Percentiles rank a stretch among this genome's conserved stretches.
Conservation (phyloP, 2,888 invertebrate genomes). For the Brenthis daphne region DNA sequence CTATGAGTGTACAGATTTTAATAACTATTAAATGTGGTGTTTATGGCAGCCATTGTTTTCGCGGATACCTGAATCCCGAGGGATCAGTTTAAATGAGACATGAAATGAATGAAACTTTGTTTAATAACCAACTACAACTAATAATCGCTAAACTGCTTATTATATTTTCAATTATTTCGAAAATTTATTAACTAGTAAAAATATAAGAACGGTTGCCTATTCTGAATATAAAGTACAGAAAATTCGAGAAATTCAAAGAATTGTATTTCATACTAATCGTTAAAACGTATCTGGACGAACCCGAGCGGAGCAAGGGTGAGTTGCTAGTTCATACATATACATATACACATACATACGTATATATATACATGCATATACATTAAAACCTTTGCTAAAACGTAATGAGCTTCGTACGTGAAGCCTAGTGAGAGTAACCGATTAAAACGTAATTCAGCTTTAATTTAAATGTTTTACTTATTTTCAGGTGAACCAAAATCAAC, state of each 20-base stretch:
- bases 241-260: too few relatives aligned
- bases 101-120: background rate
- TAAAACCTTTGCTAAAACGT: too few relatives aligned
- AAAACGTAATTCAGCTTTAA: background rate
- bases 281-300: too few relatives aligned
- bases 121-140: background rate
- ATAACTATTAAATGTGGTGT: slow-evolving; percentile 20
- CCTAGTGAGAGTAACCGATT: background rate
- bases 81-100: background rate
- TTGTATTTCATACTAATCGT: too few relatives aligned
- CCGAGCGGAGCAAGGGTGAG: too few relatives aligned
- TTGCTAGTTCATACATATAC: too few relatives aligned
- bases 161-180: too few relatives aligned
- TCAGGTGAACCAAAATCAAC: slow-evolving; percentile 8
- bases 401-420: too few relatives aligned
- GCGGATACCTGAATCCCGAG: slow-evolving; percentile 1
- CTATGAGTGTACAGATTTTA: slow-evolving; percentile 11
- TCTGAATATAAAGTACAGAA: background rate
- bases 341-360: background rate
- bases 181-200: too few relatives aligned
- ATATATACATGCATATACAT: background rate
- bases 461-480: background rate
- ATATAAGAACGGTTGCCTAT: too few relatives aligned
- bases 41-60: background rate
- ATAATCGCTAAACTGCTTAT: background rate